Base-by-base conservation (phyloP, 2,113 vertebrate genomes). In the Phocoena sinus region DNA sequence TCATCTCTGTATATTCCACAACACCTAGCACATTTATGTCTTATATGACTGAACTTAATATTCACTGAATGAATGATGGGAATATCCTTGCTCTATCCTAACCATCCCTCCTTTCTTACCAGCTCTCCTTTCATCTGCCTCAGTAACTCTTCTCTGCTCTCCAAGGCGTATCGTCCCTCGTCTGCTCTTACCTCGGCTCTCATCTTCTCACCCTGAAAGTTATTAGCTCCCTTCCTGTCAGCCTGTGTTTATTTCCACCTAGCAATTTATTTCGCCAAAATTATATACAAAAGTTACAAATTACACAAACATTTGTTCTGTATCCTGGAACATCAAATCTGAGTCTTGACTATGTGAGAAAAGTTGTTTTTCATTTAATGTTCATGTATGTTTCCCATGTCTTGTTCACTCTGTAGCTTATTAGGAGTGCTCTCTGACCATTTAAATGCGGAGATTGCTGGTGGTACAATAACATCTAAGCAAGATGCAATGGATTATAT, bases 401-500 rank as follows among this genome's bases (percentile, higher is more conserved):
- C 74, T 98, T 50, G 1, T 50, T 95, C 68, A 97, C 97, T 83
- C 58, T 97, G 36, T 96, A 99, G 99, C 98, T 99, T 99, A 97
- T 98, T 99, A 97, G 99, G 97, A 60, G 99, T 99, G 88, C 98
- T 99, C 25, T 98, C 99, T 79, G 99, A 99, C 98, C 99, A 99
- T 97, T 98, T 99, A 98, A 99, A 99, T 95, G 99, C 99, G 70
- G 99, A 99, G 98, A 99, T 99, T 76, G 99, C 99, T 92, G 99
- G 99, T 93, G 99, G 99, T 96, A 99, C 99, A 88, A 98, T 99
- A 98, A 98, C 99, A 67, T 99, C 99, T 97, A 99, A 99, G 96
- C 99, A 99, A 98, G 99, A 99, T 76, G 99, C 99, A 62, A 99
- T 99, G 99, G 99, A 99, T 98, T 99, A 99, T 98, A 99, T 99